phyloP scores from a whole-genome alignment of 2,113 vertebrate genomes.

The Penelope pileata region DNA sequence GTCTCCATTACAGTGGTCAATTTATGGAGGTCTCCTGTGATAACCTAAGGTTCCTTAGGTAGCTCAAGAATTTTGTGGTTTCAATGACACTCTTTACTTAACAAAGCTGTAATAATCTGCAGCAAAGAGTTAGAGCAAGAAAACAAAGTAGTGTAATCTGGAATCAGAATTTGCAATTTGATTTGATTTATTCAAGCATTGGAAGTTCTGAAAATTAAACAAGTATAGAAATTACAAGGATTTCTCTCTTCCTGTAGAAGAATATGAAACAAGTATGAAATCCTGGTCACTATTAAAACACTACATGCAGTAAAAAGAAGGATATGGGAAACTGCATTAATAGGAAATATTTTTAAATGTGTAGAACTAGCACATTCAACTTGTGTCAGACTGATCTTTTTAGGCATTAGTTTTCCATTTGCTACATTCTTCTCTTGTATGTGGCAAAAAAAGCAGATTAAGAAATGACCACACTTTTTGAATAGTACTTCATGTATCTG shows the following conservation, averaged over 20 bases:
- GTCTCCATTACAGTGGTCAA: neutral
- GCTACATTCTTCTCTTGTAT: neutral
- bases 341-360: neutral
- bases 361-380: neutral
- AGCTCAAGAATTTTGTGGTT: fast-evolving
- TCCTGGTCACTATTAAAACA: neutral
- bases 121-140: neutral
- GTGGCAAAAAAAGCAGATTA: neutral
- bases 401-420: neutral
- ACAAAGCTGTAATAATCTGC: neutral
- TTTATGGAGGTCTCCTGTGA: neutral
- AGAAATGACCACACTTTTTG: neutral
- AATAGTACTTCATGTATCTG: neutral
- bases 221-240: neutral
- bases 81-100: neutral
- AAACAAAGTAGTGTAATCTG: neutral
- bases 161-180: neutral
- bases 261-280: neutral
- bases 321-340: neutral
- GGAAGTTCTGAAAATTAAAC: neutral
- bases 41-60: neutral
- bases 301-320: neutral
- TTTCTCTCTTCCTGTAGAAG: neutral
- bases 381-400: neutral
- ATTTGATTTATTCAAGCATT: neutral